These are phyloP conservation scores for Pangasius krempfi DNA, from an alignment of 2,797 vertebrate species.

Conservation along the genomic window DNA sequence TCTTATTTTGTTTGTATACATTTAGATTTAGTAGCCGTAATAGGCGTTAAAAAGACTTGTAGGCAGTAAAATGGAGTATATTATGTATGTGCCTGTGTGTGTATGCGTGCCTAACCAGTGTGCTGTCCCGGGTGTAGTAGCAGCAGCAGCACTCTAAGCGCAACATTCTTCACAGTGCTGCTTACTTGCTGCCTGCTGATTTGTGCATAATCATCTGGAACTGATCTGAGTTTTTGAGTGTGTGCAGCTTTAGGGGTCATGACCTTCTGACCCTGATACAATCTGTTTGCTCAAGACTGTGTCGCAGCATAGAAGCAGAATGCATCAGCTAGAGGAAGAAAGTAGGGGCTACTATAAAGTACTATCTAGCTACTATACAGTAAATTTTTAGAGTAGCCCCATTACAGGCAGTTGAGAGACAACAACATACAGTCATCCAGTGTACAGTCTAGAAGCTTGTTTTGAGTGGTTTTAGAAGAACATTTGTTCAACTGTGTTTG, in stretches of 20 bases:
- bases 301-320: constrained; percentile 22
- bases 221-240: constrained; percentile 34
- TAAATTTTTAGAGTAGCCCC: neutral
- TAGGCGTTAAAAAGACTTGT: neutral
- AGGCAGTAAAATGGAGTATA: neutral
- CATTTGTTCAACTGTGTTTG: constrained; percentile 4
- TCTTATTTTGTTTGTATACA: no score
- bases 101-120: neutral
- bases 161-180: constrained; percentile 24
- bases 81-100: neutral
- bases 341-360: neutral
- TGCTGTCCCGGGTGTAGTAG: neutral
- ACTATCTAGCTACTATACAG: neutral
- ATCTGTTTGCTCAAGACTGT: constrained; percentile 47
- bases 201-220: constrained; percentile 46
- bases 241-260: constrained; percentile 19
- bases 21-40: neutral
- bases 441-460: neutral
- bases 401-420: neutral
- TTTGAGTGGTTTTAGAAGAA: neutral
- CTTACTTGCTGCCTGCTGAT: constrained; percentile 30
- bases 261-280: constrained; percentile 41
- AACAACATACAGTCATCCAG: neutral
- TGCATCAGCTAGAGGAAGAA: constrained; percentile 30
- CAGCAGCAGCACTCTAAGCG: constrained; percentile 13